phyloP scores from a whole-genome alignment of 2,888 invertebrate genomes.

The Ctenicera cuprea region DNA sequence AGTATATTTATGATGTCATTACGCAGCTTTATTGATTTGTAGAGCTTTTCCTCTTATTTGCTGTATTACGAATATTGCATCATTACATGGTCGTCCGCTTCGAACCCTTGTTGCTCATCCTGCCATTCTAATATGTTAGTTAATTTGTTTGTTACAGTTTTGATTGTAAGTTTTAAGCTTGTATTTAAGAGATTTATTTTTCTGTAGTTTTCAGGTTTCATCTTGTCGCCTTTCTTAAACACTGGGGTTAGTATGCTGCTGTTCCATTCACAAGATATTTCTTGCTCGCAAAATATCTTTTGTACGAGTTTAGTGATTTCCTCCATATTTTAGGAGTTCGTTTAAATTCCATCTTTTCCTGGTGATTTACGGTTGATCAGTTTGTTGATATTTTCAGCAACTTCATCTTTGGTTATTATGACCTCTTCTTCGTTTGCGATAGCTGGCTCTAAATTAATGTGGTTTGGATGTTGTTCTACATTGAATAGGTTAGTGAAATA shows the following conservation, averaged over 20 bases:
- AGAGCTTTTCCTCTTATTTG: too few species aligned
- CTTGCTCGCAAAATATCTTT: too few species aligned
- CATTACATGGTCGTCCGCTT: background rate
- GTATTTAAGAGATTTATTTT: background rate
- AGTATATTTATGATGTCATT: too few species aligned
- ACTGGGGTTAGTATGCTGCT: too few species aligned
- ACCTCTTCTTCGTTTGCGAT: conserved; percentile 3
- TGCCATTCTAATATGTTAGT: too few species aligned
- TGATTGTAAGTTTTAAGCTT: background rate
- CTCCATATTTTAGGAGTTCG: too few species aligned
- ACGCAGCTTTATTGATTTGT: too few species aligned
- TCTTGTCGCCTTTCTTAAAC: conserved; percentile 12
- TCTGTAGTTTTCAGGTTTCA: conserved; percentile 19
- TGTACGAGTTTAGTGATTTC: too few species aligned
- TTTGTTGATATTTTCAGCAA: background rate
- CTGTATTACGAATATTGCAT: background rate
- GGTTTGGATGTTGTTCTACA: background rate
- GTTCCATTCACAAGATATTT: too few species aligned
- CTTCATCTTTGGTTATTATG: background rate
- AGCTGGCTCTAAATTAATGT: conserved; percentile 3
- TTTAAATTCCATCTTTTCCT: too few species aligned
- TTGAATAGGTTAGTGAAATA: conserved; percentile 10
- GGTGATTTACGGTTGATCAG: background rate
- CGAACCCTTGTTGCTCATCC: conserved; percentile 3
- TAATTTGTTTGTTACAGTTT: background rate